phyloP scores from a whole-genome alignment of 2,113 vertebrate genomes.

The Lophotis ruficrista region DNA sequence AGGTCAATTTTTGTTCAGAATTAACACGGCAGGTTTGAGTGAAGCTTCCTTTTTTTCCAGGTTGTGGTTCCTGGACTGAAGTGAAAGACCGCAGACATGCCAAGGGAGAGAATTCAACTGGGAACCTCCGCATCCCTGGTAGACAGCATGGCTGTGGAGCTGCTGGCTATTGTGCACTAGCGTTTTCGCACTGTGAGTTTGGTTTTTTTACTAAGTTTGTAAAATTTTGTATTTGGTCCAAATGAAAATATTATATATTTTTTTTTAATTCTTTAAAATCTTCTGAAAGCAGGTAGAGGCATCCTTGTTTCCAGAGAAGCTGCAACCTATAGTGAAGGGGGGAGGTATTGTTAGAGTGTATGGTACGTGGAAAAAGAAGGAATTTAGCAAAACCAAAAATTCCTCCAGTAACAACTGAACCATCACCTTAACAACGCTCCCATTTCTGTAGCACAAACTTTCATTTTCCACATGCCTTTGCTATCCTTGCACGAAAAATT shows the following conservation, averaged over 20 bases:
- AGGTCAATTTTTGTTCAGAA: not conserved
- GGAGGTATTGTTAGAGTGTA: not conserved
- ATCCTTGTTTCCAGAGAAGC: not conserved
- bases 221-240: not conserved
- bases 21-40: fast-evolving
- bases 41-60: not conserved
- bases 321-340: not conserved
- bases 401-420: not conserved
- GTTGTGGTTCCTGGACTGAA: not conserved
- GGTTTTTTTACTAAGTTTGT: not conserved
- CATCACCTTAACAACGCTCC: not conserved
- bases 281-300: not conserved
- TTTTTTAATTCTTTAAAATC: not conserved
- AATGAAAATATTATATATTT: not conserved
- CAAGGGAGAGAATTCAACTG: not conserved
- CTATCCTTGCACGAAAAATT: not conserved
- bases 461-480: not conserved
- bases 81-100: not conserved
- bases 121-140: not conserved
- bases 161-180: not conserved
- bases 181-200: not conserved
- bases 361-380: not conserved
- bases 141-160: not conserved
- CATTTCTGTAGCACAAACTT: not conserved
- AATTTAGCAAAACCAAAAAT: not conserved